Evolutionary conservation across 64 coral and sea anemone species (phyloP), one percentile per base, ranked within the genome.

Genomic region (Pocillopora verrucosa): DNA sequence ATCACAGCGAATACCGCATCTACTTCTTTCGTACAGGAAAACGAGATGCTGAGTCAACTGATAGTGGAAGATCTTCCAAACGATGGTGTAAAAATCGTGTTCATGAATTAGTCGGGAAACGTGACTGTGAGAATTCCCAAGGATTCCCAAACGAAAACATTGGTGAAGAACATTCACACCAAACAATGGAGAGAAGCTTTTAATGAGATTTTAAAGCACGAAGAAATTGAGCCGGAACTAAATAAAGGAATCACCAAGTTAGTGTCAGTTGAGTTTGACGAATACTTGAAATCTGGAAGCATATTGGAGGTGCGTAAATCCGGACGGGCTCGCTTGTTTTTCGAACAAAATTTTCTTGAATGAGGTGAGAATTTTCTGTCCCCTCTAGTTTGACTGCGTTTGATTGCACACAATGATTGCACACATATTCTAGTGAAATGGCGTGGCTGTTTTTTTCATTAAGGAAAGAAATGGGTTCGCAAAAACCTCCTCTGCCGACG

Each of bases 21-120:
- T n/a, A n/a, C n/a, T n/a, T n/a, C n/a, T n/a, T n/a, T n/a, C n/a
- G n/a, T n/a, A n/a, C n/a, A n/a, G n/a, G n/a, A n/a, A n/a, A n/a
- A n/a, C n/a, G n/a, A n/a, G n/a, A n/a, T n/a, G n/a, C n/a, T n/a
- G n/a, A n/a, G n/a, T n/a, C n/a, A n/a, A n/a, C 60, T 88, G 30
- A 88, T 87, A 60, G 70, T 92, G 13, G 84, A 88, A 3, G 65
- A 92, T 82, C 88, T 92, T 34, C 76, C n/a, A n/a, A n/a, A n/a
- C n/a, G n/a, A n/a, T n/a, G n/a, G n/a, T 36, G 26, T 85, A 17
- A 84, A 91, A 57, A 69, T 91, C 3, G 76, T 84, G 26, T 82
- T 76, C 73, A 24, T 36, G 73, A 76, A 88, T 26, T 61, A 72
- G 24, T 63, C 82, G 11, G 80, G 89, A 61, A 59, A 57, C 60